Conservation (phyloP, 2,797 vertebrate species). For the Periparus ater region DNA sequence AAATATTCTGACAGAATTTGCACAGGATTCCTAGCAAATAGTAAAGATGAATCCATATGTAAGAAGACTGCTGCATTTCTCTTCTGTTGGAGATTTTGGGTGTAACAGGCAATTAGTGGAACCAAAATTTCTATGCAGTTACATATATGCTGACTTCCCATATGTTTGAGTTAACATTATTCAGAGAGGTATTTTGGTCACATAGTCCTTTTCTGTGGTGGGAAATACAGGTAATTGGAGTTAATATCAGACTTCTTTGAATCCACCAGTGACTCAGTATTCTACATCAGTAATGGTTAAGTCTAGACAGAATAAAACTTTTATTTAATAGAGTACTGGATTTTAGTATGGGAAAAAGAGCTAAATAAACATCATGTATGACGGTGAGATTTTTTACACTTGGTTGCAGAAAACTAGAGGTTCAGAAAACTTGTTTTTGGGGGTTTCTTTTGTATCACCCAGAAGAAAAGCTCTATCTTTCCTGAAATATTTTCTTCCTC, state of each 20-base stretch:
- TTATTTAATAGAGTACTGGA: not conserved
- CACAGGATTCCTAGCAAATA: not conserved
- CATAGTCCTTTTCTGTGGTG: not conserved
- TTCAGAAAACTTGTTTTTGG: not conserved
- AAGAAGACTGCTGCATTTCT: not conserved
- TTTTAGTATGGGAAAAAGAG: not conserved
- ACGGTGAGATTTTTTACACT: not conserved
- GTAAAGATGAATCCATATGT: not conserved
- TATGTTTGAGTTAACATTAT: not conserved
- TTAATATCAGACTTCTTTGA: not conserved
- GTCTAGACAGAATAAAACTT: not conserved
- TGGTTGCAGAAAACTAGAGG: not conserved
- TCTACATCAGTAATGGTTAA: not conserved
- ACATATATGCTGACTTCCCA: not conserved
- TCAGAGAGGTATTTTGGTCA: not conserved
- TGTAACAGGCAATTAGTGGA: not conserved
- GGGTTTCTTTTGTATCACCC: not conserved
- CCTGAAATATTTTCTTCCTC: not conserved
- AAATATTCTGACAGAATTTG: not conserved
- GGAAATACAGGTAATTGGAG: not conserved
- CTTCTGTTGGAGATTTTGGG: not conserved
- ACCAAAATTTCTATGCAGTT: not conserved
- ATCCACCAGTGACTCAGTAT: not conserved
- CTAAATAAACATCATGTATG: not conserved
- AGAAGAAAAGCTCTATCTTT: not conserved